Base-by-base conservation (phyloP, 2,888 invertebrate genomes). In the Orthosia cruda region DNA sequence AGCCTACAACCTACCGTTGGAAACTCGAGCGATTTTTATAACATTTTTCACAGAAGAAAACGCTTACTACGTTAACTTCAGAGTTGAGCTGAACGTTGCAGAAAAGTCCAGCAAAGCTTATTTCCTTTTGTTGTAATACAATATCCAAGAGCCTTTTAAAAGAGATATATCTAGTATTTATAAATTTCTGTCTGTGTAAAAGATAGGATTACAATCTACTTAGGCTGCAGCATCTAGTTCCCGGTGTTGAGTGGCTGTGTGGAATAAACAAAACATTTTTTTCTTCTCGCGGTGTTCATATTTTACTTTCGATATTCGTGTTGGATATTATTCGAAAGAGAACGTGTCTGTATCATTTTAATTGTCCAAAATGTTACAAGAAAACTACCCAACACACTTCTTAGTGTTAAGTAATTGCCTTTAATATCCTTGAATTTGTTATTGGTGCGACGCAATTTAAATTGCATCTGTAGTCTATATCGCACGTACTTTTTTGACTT, bases 81-180 rank as follows among this genome's bases (percentile, higher is more conserved):
- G 69, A 77, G 73, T 32, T 55, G 62, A 67, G 54, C 50, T 62
- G 70, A 80, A 76, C 70, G 69, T 71, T 69, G 49, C 65, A 65
- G 62, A 72, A 65, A 71, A 71, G 67, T 78, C 80, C 55, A 78
- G 67, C 32, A 58, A 83, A 78, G 63, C 63, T 71, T 67, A 64
- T 78, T 83, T 83, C 64, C 67, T 71, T 71, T 78, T 71, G 58
- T 59, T 64, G 70, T 77, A 80, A 83, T 68, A 83, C 83, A 80
- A 80, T 78, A 80, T 71, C 58, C 26, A 47, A 45, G 20, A 71
- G 59, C 26, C 52, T 61, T 70, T 62, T 59, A 58, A 15, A 54
- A 66, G 49, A 70, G 52, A 59, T 58, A 47, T 57, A 57, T 49
- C 4, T 52, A 58, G 50, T 54, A 64, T 70, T 77, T 66, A 23